These are phyloP conservation scores for Sciurus carolinensis DNA, from an alignment of 2,797 vertebrate genomes.

Conservation along the genomic window DNA sequence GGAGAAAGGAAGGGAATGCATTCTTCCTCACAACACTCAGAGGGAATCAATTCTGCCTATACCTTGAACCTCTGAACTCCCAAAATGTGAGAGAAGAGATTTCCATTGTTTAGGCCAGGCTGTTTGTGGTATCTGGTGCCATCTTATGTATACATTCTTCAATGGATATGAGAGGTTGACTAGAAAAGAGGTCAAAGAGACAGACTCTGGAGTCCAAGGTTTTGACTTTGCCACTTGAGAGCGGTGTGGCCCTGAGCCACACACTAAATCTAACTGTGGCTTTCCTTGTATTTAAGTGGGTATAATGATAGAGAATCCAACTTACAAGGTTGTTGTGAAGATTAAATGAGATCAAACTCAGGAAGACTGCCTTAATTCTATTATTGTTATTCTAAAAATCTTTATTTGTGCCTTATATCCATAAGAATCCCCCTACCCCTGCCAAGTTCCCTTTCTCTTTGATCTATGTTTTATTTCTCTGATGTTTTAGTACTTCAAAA, in stretches of 20 bases:
- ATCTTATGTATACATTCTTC: neutral
- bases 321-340: neutral
- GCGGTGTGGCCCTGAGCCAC: neutral
- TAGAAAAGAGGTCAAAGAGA: neutral
- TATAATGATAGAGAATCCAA: neutral
- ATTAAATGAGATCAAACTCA: neutral
- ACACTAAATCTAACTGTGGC: neutral
- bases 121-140: neutral
- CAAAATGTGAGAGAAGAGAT: neutral
- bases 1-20: neutral
- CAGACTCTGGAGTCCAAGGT: neutral
- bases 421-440: neutral
- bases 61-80: neutral
- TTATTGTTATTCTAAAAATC: neutral
- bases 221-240: neutral
- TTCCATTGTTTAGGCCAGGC: too few species aligned
- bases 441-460: slow-evolving; percentile 8
- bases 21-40: neutral
- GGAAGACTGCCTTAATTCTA: neutral
- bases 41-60: neutral
- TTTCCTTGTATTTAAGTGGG: slow-evolving; percentile 1
- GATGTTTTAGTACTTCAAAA: neutral
- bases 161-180: neutral
- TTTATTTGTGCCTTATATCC: neutral
- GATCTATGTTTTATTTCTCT: slow-evolving; percentile 9